Percentiles rank a stretch among this genome's conserved stretches.
Evolutionary conservation across 2,113 vertebrate species (phyloP).

Genomic region (Tragelaphus buxtoni): DNA sequence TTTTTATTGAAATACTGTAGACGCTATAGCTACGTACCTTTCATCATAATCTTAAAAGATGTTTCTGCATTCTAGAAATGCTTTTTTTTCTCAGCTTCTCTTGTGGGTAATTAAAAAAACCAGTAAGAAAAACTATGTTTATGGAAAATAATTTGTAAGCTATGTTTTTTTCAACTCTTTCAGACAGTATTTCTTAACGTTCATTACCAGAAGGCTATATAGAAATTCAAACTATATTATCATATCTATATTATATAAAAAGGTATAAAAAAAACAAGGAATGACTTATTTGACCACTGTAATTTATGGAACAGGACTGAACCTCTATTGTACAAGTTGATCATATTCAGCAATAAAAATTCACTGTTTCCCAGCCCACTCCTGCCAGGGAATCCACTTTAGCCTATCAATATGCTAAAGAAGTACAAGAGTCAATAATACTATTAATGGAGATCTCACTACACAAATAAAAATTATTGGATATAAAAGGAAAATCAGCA

Average conservation of each 20-base stretch:
- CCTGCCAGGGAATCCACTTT: not conserved
- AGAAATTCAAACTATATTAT: not conserved
- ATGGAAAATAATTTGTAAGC: not conserved
- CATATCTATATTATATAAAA: not conserved
- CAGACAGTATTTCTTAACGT: not conserved
- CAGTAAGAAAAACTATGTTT: not conserved
- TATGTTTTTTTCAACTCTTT: not conserved
- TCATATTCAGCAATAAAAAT: not conserved
- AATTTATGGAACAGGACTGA: not conserved
- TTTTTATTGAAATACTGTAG: not conserved
- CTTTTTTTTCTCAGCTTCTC: not conserved
- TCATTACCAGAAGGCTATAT: not conserved
- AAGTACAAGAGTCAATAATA: not conserved
- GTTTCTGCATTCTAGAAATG: not conserved
- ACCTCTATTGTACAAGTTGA: not conserved
- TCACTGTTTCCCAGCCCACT: not conserved
- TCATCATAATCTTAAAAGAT: constrained; percentile 15
- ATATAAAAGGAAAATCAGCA: not conserved
- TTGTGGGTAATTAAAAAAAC: not conserved
- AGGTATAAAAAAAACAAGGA: not conserved
- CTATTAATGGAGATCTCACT: not conserved
- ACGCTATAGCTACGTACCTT: not conserved
- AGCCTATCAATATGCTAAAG: not conserved
- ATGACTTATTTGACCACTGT: not conserved
- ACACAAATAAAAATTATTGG: not conserved